Evolutionary conservation across 2,113 vertebrate species (phyloP).

Genomic region (Oryzias curvinotus): DNA sequence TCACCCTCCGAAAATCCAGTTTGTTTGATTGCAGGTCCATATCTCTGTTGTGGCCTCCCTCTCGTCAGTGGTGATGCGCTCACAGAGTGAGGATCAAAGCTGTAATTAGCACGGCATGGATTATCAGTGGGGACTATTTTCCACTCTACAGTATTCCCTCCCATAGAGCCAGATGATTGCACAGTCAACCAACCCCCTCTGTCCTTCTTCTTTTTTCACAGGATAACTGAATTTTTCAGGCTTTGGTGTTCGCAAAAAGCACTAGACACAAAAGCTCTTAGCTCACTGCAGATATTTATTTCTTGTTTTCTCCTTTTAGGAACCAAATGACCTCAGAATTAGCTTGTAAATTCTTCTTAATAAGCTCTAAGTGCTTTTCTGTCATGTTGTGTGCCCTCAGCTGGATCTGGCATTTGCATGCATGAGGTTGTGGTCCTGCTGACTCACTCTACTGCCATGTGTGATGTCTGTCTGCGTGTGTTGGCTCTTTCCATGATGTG

Average conservation of each 20-base stretch:
- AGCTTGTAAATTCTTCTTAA: not conserved
- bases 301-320: not conserved
- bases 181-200: constrained; percentile 28
- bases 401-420: constrained; percentile 47
- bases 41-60: constrained; percentile 27
- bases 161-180: constrained; percentile 50
- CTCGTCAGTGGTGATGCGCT: constrained; percentile 47
- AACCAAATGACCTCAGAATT: not conserved
- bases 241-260: no score
- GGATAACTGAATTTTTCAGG: not conserved
- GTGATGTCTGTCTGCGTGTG: constrained; percentile 36
- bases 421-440: constrained; percentile 32
- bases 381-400: constrained; percentile 19
- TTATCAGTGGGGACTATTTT: constrained; percentile 68
- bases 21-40: no score
- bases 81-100: constrained; percentile 65
- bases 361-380: not conserved
- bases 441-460: constrained; percentile 59
- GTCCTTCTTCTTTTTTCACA: constrained; percentile 17
- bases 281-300: not conserved
- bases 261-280: not conserved
- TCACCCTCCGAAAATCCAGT: no score
- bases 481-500: constrained; percentile 38
- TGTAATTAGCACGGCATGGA: constrained; percentile 75
- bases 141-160: constrained; percentile 60